Conservation (phyloP, 1,140 invertebrate genomes). For the Danaus plexippus region DNA sequence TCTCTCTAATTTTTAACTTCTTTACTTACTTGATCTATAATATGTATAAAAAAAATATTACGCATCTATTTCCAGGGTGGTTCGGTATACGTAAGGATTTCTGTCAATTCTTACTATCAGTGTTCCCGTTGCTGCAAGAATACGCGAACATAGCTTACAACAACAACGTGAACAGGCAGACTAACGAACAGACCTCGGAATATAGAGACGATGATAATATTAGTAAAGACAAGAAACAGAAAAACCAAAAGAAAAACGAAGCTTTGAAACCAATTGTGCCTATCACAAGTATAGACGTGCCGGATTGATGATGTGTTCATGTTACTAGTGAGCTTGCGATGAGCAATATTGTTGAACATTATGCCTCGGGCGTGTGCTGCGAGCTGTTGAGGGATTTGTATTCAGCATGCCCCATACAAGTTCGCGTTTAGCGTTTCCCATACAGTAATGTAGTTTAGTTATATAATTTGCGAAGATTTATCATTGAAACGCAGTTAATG, state of each 20-base stretch:
- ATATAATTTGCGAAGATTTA: too few species aligned
- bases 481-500: too few species aligned
- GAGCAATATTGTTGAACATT: too few species aligned
- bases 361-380: too few species aligned
- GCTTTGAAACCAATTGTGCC: constrained; percentile 87
- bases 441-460: too few species aligned
- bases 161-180: constrained; percentile 64
- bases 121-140: constrained; percentile 95
- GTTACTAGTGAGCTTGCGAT: too few species aligned
- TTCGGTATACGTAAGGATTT: constrained; percentile 98
- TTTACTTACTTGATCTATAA: too few species aligned
- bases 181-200: constrained; percentile 58
- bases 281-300: constrained; percentile 89
- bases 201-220: constrained; percentile 73
- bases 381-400: too few species aligned
- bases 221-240: constrained; percentile 76
- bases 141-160: constrained; percentile 98
- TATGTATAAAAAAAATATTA: too few species aligned
- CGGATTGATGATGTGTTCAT: constrained; percentile 77
- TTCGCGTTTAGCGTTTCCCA: too few species aligned
- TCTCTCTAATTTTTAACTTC: too few species aligned
- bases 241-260: constrained; percentile 80
- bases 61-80: constrained; percentile 72
- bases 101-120: constrained; percentile 92
- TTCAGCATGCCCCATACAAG: too few species aligned